These are phyloP conservation scores for Acanthornis magna DNA, from an alignment of 2,797 vertebrate genomes.

Conservation along the genomic window DNA sequence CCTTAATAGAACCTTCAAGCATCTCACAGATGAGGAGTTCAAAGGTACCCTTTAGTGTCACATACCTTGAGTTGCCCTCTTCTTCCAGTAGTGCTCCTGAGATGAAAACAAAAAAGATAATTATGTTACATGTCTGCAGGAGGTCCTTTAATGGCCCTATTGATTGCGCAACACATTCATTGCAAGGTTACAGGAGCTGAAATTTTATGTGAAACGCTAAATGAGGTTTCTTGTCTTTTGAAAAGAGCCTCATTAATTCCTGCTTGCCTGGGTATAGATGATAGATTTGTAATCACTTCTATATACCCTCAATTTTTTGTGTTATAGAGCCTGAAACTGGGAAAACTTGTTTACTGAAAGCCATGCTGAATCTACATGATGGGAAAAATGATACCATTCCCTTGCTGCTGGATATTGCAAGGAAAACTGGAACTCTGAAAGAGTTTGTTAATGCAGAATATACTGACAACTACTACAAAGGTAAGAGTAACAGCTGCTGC, in stretches of 20 bases:
- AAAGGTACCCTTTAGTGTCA: constrained; percentile 70
- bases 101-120: neutral
- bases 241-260: neutral
- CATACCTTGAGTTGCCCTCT: neutral
- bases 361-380: constrained; percentile 87
- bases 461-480: constrained; percentile 87
- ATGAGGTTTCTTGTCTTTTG: neutral
- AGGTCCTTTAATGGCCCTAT: neutral
- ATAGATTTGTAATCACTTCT: neutral
- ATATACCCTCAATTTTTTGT: neutral
- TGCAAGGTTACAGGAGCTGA: neutral
- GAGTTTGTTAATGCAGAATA: constrained; percentile 87
- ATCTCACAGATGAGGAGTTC: constrained; percentile 78
- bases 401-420: constrained; percentile 83
- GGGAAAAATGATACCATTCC: constrained; percentile 86
- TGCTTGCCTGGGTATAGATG: neutral
- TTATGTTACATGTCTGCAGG: neutral
- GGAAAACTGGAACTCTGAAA: constrained; percentile 81
- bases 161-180: neutral
- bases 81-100: neutral
- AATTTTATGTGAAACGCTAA: neutral
- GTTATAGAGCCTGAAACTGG: constrained; percentile 84
- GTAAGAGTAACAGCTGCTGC: constrained; percentile 62
- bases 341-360: constrained; percentile 91
- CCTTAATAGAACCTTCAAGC: constrained; percentile 74